These are phyloP conservation scores for Doryteuthis pealeii DNA, from an alignment of 1,140 invertebrate species.

Conservation along the genomic window DNA sequence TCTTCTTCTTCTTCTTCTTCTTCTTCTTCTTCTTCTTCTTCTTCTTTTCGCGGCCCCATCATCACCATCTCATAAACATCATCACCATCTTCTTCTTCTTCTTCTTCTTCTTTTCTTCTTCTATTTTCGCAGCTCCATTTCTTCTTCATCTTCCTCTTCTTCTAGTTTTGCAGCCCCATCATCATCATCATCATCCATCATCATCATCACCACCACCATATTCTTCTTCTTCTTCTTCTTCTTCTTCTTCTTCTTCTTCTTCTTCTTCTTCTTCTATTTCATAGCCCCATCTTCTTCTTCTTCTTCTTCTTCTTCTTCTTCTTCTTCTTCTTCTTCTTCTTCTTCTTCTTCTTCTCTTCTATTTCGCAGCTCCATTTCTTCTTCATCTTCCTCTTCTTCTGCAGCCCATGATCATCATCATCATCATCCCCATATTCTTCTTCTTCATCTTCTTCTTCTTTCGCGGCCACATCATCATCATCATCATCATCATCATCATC, in stretches of 20 bases:
- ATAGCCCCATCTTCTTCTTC: neutral
- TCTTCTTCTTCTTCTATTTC: conserved; percentile 10
- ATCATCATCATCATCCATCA: too few relatives aligned
- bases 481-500: too few relatives aligned
- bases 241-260: conserved; percentile 10
- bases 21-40: neutral
- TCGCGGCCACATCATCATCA: too few relatives aligned
- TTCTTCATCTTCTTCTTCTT: too few relatives aligned
- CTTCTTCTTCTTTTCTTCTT: conserved; percentile 13
- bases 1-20: neutral
- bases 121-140: too few relatives aligned
- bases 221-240: too few relatives aligned
- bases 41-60: conserved; percentile 6
- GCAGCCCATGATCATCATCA: too few relatives aligned
- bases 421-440: too few relatives aligned
- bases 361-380: conserved; percentile 4
- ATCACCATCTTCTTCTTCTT: conserved; percentile 13
- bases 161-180: too few relatives aligned
- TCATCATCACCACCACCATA: too few relatives aligned
- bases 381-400: too few relatives aligned
- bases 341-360: conserved; percentile 13
- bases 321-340: neutral
- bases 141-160: too few relatives aligned
- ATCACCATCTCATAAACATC: neutral
- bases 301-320: conserved; percentile 9